A percentile compares a stretch with the other conserved stretches of the same genome.
These are phyloP conservation scores for Columba janthina DNA, from an alignment of 2,113 vertebrate genomes.

Conservation along the genomic window DNA sequence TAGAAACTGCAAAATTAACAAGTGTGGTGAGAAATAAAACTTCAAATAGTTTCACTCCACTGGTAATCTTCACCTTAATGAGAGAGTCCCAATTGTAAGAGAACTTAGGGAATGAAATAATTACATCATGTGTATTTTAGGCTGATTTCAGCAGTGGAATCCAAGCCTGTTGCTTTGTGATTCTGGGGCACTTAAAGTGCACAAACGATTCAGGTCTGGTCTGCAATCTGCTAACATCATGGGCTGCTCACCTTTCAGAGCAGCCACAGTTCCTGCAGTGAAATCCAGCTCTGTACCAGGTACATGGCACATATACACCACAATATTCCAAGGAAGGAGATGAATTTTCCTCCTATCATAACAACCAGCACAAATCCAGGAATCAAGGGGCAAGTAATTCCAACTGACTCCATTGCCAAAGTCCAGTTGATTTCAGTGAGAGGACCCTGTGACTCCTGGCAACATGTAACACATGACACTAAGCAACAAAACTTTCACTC, in stretches of 20 bases:
- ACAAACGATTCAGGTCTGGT: not conserved
- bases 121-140: not conserved
- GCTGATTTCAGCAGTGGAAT: not conserved
- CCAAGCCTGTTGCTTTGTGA: not conserved
- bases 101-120: not conserved
- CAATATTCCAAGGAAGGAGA: not conserved
- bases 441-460: not conserved
- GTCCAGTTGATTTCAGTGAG: not conserved
- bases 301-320: fast-evolving
- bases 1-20: not conserved
- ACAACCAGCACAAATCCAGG: not conserved
- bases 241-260: not conserved
- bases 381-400: not conserved
- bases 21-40: not conserved
- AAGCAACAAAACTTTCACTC: not conserved
- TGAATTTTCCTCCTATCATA: not conserved
- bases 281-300: fast-evolving
- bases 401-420: not conserved
- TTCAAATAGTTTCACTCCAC: not conserved
- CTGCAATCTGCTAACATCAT: not conserved
- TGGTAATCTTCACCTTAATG: not conserved
- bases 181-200: not conserved
- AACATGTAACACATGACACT: not conserved
- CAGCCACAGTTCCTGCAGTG: not conserved
- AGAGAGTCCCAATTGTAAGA: not conserved